phyloP scores from a whole-genome alignment of 1,140 invertebrate species.

The Drosophila micromelanica region DNA sequence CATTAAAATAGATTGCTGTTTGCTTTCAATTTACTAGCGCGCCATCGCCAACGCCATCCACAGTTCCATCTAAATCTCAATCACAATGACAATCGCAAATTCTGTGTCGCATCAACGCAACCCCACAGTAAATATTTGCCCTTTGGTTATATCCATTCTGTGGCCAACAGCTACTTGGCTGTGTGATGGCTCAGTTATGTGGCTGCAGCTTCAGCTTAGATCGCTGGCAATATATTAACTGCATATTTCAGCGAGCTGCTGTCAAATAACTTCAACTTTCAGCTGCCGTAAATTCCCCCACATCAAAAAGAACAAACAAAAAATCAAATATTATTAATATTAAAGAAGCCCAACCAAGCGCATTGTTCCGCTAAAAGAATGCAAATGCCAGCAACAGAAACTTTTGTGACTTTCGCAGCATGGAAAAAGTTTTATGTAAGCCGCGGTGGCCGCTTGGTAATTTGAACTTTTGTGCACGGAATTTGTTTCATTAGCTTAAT shows the following conservation, averaged over 20 bases:
- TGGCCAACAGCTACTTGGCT: constrained; percentile 41
- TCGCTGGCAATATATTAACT: constrained; percentile 56
- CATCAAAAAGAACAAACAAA: constrained; percentile 23
- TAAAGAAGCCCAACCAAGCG: constrained; percentile 24
- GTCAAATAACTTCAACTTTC: constrained; percentile 76
- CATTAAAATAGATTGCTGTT: constrained; percentile 77
- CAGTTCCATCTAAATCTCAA: constrained; percentile 24
- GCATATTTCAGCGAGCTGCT: constrained; percentile 61
- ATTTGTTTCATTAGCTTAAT: constrained; percentile 76
- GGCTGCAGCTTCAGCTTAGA: constrained; percentile 35
- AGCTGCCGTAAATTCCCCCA: constrained; percentile 42
- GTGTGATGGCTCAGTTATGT: constrained; percentile 42
- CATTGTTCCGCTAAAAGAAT: constrained; percentile 66
- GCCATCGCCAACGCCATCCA: constrained; percentile 44
- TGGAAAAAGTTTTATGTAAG: constrained; percentile 35
- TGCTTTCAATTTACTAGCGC: constrained; percentile 73
- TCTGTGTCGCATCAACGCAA: constrained; percentile 11
- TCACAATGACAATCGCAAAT: constrained; percentile 22
- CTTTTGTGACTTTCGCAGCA: constrained; percentile 15
- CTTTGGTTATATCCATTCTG: constrained; percentile 64
- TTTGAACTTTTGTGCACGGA: constrained; percentile 42
- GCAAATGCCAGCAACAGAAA: constrained; percentile 52
- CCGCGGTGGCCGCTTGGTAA: neutral
- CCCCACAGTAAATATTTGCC: constrained; percentile 64
- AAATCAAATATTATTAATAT: constrained; percentile 15